Percentiles rank a stretch among this genome's conserved stretches.
phyloP scores from a whole-genome alignment of 2,888 invertebrate species.

The Dyspetes luteomarginatus region DNA sequence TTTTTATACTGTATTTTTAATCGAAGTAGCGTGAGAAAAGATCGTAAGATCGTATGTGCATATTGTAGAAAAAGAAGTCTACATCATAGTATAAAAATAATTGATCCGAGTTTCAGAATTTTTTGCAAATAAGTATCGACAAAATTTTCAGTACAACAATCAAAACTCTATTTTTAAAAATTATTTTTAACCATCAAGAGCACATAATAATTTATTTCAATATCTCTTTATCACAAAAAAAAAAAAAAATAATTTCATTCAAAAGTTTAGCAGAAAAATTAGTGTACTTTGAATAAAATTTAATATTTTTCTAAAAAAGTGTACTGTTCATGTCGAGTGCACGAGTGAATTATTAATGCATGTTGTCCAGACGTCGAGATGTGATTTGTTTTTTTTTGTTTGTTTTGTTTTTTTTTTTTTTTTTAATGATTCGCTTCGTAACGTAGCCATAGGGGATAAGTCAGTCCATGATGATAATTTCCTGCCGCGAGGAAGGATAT shows the following conservation, averaged over 20 bases:
- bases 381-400: neutral
- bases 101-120: no score
- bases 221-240: neutral
- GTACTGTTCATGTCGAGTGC: neutral
- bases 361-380: neutral
- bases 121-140: no score
- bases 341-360: neutral
- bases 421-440: conserved; percentile 25
- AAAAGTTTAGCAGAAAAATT: neutral
- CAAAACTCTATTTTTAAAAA: neutral
- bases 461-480: conserved; percentile 68
- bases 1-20: neutral
- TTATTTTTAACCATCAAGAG: neutral
- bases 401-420: neutral
- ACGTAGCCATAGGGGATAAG: conserved; percentile 52
- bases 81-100: neutral
- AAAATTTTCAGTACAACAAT: no score
- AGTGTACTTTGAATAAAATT: neutral
- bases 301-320: no score
- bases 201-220: neutral
- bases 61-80: neutral
- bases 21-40: neutral
- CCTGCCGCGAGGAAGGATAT: conserved; percentile 68
- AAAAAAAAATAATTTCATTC: no score
- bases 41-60: neutral